phyloP scores from a whole-genome alignment of 1,140 invertebrate genomes.

The Phocides pigmalion region DNA sequence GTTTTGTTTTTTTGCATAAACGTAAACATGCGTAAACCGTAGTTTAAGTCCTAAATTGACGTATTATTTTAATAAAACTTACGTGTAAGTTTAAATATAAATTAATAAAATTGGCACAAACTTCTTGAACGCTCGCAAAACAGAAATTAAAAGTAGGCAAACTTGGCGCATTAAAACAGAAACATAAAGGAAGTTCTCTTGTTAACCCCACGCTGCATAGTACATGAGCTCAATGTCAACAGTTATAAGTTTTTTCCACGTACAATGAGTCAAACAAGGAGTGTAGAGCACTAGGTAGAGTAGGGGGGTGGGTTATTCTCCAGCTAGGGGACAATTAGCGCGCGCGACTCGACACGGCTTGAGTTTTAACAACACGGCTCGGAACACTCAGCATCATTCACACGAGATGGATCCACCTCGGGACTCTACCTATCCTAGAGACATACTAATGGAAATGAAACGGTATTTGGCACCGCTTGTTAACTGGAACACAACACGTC shows the following conservation, averaged over 20 bases:
- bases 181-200: slow-evolving; percentile 51
- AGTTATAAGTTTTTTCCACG: slow-evolving; percentile 66
- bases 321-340: slow-evolving; percentile 78
- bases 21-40: neutral
- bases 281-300: slow-evolving; percentile 66
- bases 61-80: neutral
- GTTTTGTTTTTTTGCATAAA: too few relatives aligned
- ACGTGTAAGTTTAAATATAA: neutral
- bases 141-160: slow-evolving; percentile 44
- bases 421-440: slow-evolving; percentile 46
- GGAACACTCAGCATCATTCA: slow-evolving; percentile 75
- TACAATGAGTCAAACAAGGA: slow-evolving; percentile 72
- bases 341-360: slow-evolving; percentile 77
- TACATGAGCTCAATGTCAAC: slow-evolving; percentile 74
- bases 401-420: slow-evolving; percentile 56
- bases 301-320: slow-evolving; percentile 45
- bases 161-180: slow-evolving; percentile 41
- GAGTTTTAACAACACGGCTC: slow-evolving; percentile 77
- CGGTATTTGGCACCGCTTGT: slow-evolving; percentile 16
- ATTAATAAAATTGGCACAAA: slow-evolving; percentile 30
- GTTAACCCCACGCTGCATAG: slow-evolving; percentile 41
- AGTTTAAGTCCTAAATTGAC: too few relatives aligned
- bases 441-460: slow-evolving; percentile 45
- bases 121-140: slow-evolving; percentile 3
- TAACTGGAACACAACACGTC: slow-evolving; percentile 1